A percentile compares a stretch with the other conserved stretches of the same genome.
Evolutionary conservation across 2,113 vertebrate genomes (phyloP).

Genomic region (Grus americana): DNA sequence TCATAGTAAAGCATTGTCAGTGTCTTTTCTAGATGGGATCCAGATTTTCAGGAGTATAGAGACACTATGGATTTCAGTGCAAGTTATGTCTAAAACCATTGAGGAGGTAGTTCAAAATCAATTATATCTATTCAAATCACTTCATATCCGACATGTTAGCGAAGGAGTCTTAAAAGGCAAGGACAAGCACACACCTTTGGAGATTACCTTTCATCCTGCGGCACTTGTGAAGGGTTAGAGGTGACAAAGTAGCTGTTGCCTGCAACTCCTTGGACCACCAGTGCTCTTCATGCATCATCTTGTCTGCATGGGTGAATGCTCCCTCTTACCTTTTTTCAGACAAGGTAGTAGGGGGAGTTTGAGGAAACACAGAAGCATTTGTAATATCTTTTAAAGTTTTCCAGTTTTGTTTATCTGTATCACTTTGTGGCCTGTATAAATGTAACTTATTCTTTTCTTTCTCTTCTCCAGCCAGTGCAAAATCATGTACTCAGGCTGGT

Average conservation of each 20-base stretch:
- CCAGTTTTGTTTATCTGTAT: background rate
- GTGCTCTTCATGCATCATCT: background rate
- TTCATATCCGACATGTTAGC: background rate
- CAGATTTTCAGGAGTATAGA: background rate
- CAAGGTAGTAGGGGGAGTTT: background rate
- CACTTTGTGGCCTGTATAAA: background rate
- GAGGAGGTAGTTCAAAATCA: background rate
- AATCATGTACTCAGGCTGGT: background rate
- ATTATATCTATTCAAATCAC: background rate
- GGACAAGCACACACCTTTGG: background rate
- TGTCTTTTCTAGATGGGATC: background rate
- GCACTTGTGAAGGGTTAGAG: background rate
- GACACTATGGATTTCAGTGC: background rate
- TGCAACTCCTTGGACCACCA: background rate
- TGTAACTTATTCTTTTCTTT: background rate
- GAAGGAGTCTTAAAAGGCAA: background rate
- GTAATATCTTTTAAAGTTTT: background rate
- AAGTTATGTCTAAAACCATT: background rate
- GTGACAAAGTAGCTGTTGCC: background rate
- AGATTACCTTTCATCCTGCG: background rate
- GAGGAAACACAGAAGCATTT: background rate
- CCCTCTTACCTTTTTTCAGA: background rate
- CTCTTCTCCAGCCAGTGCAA: background rate
- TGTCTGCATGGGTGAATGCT: background rate
- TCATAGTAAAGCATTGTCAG: background rate